Conservation (phyloP, 1,140 invertebrate genomes). For the Trichonephila clavata region DNA sequence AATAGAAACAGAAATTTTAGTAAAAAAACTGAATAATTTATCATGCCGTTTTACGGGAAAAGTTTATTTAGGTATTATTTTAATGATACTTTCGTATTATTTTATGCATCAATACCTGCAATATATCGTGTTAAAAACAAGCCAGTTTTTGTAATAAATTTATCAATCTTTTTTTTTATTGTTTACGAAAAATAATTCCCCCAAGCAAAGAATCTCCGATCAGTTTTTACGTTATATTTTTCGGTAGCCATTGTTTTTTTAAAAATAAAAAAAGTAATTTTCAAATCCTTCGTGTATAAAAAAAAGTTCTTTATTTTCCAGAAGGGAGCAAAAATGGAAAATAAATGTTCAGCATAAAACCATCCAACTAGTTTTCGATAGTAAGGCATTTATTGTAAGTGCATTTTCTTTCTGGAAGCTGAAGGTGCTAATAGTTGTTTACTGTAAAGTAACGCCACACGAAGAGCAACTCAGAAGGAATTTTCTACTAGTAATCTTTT, state of each 20-base stretch:
- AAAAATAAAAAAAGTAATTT: not conserved
- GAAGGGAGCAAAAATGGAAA: not conserved
- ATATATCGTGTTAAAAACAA: no score
- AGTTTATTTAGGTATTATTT: no score
- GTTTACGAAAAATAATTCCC: no score
- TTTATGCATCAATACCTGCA: no score
- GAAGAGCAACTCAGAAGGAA: not conserved
- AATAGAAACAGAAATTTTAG: no score
- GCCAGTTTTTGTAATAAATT: no score
- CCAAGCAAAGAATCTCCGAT: no score
- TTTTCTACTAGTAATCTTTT: not conserved
- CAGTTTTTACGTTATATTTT: not conserved
- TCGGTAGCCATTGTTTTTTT: not conserved
- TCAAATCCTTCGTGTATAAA: not conserved
- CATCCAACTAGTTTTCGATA: not conserved
- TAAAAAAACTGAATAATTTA: no score
- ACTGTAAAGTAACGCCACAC: not conserved
- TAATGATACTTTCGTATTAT: no score
- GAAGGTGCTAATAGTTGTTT: conserved; percentile 7
- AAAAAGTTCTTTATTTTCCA: not conserved
- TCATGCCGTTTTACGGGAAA: no score
- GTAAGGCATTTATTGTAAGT: not conserved
- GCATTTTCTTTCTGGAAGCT: not conserved
- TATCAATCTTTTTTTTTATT: no score
- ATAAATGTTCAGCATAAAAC: not conserved